Percentiles rank a stretch among this genome's conserved stretches.
Evolutionary conservation across 2,113 vertebrate species (phyloP).

Genomic region (Leucopsar rothschildi): DNA sequence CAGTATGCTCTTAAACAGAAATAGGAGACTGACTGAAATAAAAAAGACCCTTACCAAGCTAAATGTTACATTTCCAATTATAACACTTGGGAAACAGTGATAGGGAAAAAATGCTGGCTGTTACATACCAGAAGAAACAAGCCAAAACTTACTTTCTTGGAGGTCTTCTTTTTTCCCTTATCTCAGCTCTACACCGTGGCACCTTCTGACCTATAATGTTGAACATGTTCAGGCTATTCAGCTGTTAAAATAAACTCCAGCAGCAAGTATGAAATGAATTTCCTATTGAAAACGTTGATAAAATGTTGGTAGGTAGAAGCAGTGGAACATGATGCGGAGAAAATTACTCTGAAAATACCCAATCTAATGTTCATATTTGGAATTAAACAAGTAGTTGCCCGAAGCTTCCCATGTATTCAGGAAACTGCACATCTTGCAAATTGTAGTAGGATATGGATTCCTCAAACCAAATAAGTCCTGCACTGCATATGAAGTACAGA

Average conservation of each 20-base stretch:
- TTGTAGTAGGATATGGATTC: slow-evolving; percentile 16
- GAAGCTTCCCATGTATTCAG: slow-evolving; percentile 45
- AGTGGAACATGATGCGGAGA: neutral
- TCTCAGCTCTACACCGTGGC: slow-evolving; percentile 35
- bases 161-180: slow-evolving; percentile 54
- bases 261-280: slow-evolving; percentile 65
- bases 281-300: slow-evolving; percentile 67
- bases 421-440: slow-evolving; percentile 45
- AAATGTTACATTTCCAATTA: slow-evolving; percentile 37
- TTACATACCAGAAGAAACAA: slow-evolving; percentile 20
- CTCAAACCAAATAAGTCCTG: slow-evolving; percentile 1
- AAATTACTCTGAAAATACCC: slow-evolving; percentile 60
- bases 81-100: neutral
- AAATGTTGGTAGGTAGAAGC: slow-evolving; percentile 59
- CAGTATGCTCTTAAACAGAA: neutral
- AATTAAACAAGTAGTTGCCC: slow-evolving; percentile 42
- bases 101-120: slow-evolving; percentile 36
- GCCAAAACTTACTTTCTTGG: slow-evolving; percentile 15
- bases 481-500: neutral
- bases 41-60: slow-evolving; percentile 23
- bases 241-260: slow-evolving; percentile 44
- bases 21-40: slow-evolving; percentile 2
- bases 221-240: slow-evolving; percentile 39
- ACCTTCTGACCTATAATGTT: slow-evolving; percentile 58
- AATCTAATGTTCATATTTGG: slow-evolving; percentile 54